Conservation (phyloP, 2,888 invertebrate genomes). For the Heliothis peltigera region DNA sequence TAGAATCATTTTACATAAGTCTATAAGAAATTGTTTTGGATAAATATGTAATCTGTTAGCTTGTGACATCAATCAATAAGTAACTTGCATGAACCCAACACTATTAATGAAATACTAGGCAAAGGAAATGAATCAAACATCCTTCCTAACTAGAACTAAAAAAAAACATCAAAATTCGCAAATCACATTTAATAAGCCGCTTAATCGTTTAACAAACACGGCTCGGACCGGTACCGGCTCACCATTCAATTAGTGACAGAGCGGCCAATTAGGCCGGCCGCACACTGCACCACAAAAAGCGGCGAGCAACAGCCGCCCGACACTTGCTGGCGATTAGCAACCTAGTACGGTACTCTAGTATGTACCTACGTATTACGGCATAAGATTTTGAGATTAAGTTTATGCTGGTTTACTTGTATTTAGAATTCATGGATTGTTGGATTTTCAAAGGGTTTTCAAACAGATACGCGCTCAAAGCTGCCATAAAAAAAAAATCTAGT, state of each 20-base stretch:
- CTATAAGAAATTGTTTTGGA: too few relatives aligned
- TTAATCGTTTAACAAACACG: conserved; percentile 80
- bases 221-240: conserved; percentile 74
- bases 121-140: conserved; percentile 29
- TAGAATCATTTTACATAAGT: too few relatives aligned
- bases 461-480: background rate
- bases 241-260: conserved; percentile 84
- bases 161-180: conserved; percentile 56
- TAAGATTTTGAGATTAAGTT: conserved; percentile 33
- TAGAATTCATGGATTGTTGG: conserved; percentile 2
- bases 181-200: conserved; percentile 73
- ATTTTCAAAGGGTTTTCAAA: background rate
- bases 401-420: conserved; percentile 13
- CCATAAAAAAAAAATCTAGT: background rate
- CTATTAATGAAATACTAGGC: conserved; percentile 5
- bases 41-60: too few relatives aligned
- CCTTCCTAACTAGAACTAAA: conserved; percentile 13
- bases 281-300: conserved; percentile 76
- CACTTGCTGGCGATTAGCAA: conserved; percentile 57
- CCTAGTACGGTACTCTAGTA: conserved; percentile 24
- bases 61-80: too few relatives aligned
- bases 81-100: too few relatives aligned
- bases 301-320: conserved; percentile 39
- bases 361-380: conserved; percentile 38
- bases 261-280: conserved; percentile 78